Base-by-base conservation (phyloP, 2,797 vertebrate species). In the Acanthurus lineatus region DNA sequence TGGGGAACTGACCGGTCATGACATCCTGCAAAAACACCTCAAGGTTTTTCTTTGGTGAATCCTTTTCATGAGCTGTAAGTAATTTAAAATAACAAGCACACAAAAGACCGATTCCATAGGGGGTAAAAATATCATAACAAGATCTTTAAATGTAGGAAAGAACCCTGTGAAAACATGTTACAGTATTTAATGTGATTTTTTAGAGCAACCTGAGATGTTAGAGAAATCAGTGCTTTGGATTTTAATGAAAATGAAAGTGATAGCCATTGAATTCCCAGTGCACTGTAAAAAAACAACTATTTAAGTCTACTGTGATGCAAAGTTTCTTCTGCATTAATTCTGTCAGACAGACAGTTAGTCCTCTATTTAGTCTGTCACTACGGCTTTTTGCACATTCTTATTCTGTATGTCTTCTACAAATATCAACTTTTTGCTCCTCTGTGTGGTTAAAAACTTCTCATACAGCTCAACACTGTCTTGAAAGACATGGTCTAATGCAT, bases 91-190 rank as follows among this genome's bases (percentile, higher is more conserved):
- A 76, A 81, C 40, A 85, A 2, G 15, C 15, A 32, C 4, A 22
- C 14, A 6, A 49, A 47, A 6, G 38, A 44, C 19, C 14, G 42
- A 64, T 35, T 87, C 67, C 32, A 6, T 19, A 3, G 76, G 48
- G 71, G 42, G 20, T 25, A 8, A 69, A 66, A 38, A 70, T 40
- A 73, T 65, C 15, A 76, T 38, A 38, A 59, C 48, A 28, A 56
- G 12, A n/a, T 68, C 53, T 49, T 56, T 44, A 54, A 38, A 60
- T 20, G 6, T n/a, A 49, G 17, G 15, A 56, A 76, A 57, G 3
- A 28, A 45, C 61, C 48, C 32, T 56, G 63, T 76, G 15, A 79
- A 80, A 90, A 88, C 68, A 76, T 19, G 71, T 86, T 60, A 74
- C 42, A 61, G 48, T 67, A 17, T 75, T 42, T 73, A 75, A 81